A percentile compares a stretch with the other conserved stretches of the same genome.
Evolutionary conservation across 2,113 vertebrate species (phyloP).

Genomic region (Natator depressus): DNA sequence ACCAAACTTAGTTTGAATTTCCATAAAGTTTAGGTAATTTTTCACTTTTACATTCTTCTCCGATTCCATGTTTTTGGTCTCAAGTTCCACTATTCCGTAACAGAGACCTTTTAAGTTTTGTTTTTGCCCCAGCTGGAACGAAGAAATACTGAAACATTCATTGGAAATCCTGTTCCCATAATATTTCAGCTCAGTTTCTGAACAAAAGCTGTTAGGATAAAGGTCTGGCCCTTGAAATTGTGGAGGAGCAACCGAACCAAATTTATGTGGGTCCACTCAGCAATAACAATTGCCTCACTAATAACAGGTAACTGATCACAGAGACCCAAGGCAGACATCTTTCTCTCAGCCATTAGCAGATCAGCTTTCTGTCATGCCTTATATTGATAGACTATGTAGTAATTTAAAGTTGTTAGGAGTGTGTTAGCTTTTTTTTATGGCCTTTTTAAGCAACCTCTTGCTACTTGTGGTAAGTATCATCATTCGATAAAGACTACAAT

Average conservation of each 20-base stretch:
- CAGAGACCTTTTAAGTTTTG: neutral
- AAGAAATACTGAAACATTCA: neutral
- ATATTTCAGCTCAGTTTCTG: neutral
- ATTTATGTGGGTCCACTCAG: neutral
- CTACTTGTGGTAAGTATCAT: conserved; percentile 58
- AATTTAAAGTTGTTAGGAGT: conserved; percentile 33
- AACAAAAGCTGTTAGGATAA: neutral
- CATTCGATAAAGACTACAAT: conserved; percentile 59
- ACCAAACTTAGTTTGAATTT: neutral
- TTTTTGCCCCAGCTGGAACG: neutral
- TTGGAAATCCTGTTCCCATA: neutral
- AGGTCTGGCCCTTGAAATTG: neutral
- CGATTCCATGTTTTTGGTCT: neutral
- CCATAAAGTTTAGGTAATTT: neutral
- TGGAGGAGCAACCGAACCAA: neutral
- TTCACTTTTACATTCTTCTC: neutral
- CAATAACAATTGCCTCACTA: conserved; percentile 52
- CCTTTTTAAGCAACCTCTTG: conserved; percentile 45
- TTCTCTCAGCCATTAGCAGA: conserved; percentile 60
- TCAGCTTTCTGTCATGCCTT: conserved; percentile 57
- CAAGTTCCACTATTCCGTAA: neutral
- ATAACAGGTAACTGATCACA: conserved; percentile 66
- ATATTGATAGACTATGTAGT: conserved; percentile 5
- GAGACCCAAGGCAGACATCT: conserved; percentile 47
- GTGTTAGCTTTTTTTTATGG: neutral